phyloP scores from a whole-genome alignment of 2,113 vertebrate species.

The Pachypanchax playfairii region DNA sequence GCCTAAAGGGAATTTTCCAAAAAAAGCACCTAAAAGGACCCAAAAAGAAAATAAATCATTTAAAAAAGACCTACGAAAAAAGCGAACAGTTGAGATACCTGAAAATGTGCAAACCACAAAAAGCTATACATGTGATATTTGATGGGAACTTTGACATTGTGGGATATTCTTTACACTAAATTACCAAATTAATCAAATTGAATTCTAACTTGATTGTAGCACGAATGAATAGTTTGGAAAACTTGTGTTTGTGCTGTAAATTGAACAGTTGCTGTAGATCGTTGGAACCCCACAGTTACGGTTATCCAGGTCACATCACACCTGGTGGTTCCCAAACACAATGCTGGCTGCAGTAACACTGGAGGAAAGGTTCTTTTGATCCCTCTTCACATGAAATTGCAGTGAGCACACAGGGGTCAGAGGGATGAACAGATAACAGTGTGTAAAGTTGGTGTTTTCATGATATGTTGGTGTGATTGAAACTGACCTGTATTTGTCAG shows the following conservation, averaged over 20 bases:
- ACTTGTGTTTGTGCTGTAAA: not conserved
- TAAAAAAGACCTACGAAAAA: not conserved
- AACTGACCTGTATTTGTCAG: not conserved
- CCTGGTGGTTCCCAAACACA: slow-evolving; percentile 7
- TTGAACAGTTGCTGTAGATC: not conserved
- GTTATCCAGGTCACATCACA: not conserved
- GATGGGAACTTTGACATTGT: too few species aligned
- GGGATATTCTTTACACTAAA: too few species aligned
- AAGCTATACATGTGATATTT: too few species aligned
- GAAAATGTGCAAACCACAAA: too few species aligned
- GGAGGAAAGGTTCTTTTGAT: slow-evolving; percentile 1
- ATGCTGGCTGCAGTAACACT: not conserved
- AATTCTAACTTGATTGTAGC: too few species aligned
- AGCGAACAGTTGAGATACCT: too few species aligned
- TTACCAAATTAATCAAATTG: too few species aligned
- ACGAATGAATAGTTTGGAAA: too few species aligned
- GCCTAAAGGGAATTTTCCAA: not conserved
- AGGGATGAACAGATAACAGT: slow-evolving; percentile 5
- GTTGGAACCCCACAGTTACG: not conserved
- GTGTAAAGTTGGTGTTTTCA: not conserved
- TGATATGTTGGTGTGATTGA: not conserved
- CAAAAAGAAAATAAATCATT: not conserved
- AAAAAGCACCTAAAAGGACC: not conserved
- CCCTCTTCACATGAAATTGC: slow-evolving; percentile 9
- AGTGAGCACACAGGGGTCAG: slow-evolving; percentile 5